Evolutionary conservation across 37 sponge, comb jelly and placozoan species (phyloP), one percentile per base, ranked within the genome.

Genomic region (Haliclona indistincta): DNA sequence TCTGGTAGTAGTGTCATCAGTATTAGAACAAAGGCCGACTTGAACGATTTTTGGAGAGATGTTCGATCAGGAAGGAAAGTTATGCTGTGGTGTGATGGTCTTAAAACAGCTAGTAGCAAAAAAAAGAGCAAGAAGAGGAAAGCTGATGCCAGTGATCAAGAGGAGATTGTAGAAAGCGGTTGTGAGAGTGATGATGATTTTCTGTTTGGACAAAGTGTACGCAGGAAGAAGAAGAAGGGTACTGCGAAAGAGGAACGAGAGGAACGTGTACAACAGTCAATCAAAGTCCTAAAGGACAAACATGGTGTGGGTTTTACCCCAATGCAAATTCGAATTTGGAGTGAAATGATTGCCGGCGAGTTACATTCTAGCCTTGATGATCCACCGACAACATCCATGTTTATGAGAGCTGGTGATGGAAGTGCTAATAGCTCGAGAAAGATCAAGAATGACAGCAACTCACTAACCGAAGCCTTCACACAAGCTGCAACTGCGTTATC

Each of bases 321-420:
- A 43, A 70, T 70, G 71, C 71, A 44, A 29, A 33, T 13, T 65
- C 67, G 36, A 13, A 65, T 65, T 32, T 65, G 67, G 67, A 36
- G 35, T 33, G 34, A 70, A 15, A 70, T 70, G 71, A 45, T 70
- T 22, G 45, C 28, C n/a, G 52, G 52, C 15, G 71, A 41, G 2
- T 8, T 70, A 5, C 71, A 70, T 41, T 10, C 71, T 25, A 30
- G 41, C 11, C 4, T 17, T 23, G 71, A 70, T 70, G 29, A 42
- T 41, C 71, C 71, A 47, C 71, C 71, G 26, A 47, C 10, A 43
- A 70, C 25, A n/a, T 67, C 68, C 8, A 67, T 61, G 68, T 67
- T 67, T 37, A 17, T 4, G n/a, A 42, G 71, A 43, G 47, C 71
- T 23, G 71, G 71, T 39, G 45, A 43, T 41, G 22, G 34, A 10